Conservation (phyloP, 1,140 invertebrate species). For the Fopius arisanus region DNA sequence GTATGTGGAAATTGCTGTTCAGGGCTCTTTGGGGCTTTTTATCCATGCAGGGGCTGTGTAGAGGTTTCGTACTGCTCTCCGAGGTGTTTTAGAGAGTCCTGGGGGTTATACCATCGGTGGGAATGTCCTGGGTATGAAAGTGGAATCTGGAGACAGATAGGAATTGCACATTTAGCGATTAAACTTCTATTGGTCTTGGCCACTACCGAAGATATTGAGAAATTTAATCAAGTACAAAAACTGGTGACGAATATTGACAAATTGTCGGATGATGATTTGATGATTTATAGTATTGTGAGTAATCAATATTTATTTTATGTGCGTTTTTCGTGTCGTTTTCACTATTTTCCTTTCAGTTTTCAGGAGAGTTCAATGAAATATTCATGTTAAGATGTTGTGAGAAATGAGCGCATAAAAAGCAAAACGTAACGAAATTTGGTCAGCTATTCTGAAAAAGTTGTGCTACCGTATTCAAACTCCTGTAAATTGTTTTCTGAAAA, state of each 20-base stretch:
- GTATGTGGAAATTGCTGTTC: conserved; percentile 68
- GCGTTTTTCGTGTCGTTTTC: background rate
- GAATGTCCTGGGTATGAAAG: conserved; percentile 76
- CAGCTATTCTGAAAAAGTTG: no score
- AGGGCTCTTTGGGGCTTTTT: conserved; percentile 47
- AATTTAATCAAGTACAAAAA: conserved; percentile 56
- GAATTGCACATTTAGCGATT: conserved; percentile 79
- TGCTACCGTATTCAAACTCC: no score
- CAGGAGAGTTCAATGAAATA: no score
- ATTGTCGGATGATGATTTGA: conserved; percentile 54
- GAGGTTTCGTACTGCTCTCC: conserved; percentile 73
- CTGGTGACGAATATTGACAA: conserved; percentile 62
- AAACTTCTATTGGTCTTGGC: conserved; percentile 68
- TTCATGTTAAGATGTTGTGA: no score
- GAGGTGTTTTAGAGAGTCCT: conserved; percentile 69
- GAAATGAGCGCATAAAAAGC: no score
- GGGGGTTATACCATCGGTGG: conserved; percentile 73
- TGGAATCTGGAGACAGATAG: conserved; percentile 72
- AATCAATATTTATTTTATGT: conserved; percentile 40
- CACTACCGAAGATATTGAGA: conserved; percentile 48
- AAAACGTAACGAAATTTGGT: no score
- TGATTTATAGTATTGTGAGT: conserved; percentile 60
- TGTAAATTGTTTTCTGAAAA: no score
- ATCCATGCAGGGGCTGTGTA: conserved; percentile 71
- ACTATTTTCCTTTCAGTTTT: background rate